Base-by-base conservation (phyloP, 1,140 invertebrate genomes). In the Dufourea novaeangliae region DNA sequence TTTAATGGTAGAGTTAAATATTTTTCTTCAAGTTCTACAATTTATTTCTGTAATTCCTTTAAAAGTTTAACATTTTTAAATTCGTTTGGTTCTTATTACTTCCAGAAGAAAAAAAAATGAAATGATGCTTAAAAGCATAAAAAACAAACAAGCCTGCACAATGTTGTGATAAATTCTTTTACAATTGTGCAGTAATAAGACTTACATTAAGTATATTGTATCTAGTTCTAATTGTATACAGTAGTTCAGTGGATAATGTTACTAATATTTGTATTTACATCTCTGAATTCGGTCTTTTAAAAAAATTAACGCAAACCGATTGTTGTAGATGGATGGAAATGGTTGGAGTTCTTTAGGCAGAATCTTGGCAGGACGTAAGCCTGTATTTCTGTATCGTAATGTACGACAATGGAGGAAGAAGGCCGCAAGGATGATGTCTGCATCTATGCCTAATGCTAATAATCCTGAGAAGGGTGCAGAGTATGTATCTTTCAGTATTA, bases 371-470 rank as follows among this genome's bases (percentile, higher is more conserved):
- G 86, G 91, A 85, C 92, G 93, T 80, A 96, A 95, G 85, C 94
- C 95, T 25, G 93, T 95, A 34, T 96, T 95, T 90, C 89, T 96
- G 29, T 93, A 93, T 63, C 93, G 95, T 87, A 95, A 94, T 88
- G 89, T 94, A 34, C 90, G 93, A 57, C 91, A 91, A n/a, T 94
- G 93, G 88, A 89, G 88, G 75, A 90, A 87, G 50, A 88, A 84
- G 39, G 90, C 90, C n/a, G 88, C 88, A 14, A 89, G 78, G 79
- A 89, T 88, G 80, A 89, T 85, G 87, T 86, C 84, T 52, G 69
- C 85, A 68, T 68, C 83, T 71, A 66, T 81, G n/a, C 52, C 78
- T 27, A 84, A 70, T 56, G 8, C 71, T 17, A 81, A 80, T 71
- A 88, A 88, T 83, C 77, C 87, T 10, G 88, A 91, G 12, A 90